Evolutionary conservation across 2,797 vertebrate species (phyloP).

Genomic region (Typhlichthys subterraneus): DNA sequence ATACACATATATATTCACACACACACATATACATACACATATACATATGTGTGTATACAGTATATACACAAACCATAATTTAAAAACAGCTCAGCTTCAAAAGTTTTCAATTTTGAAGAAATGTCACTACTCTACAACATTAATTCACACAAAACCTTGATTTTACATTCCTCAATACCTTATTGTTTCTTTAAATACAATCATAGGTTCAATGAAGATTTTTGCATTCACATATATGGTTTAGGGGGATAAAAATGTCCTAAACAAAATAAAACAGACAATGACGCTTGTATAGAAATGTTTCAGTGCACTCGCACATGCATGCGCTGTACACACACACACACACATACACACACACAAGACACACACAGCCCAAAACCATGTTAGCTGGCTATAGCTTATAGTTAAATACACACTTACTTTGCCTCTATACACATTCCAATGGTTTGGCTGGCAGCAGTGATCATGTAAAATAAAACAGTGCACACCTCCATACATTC

Average conservation of each 20-base stretch:
- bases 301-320: constrained; percentile 13
- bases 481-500: background rate
- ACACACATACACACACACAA: constrained; percentile 13
- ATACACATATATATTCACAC: too few relatives aligned
- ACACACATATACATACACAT: too few relatives aligned
- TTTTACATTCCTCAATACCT: constrained; percentile 23
- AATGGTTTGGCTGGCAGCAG: constrained; percentile 3
- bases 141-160: too few relatives aligned
- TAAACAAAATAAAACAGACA: constrained; percentile 32
- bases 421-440: constrained; percentile 7
- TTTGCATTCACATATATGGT: constrained; percentile 57
- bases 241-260: constrained; percentile 45
- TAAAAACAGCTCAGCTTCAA: too few relatives aligned
- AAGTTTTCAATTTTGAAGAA: background rate
- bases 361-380: constrained; percentile 13
- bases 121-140: background rate
- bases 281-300: constrained; percentile 14
- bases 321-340: constrained; percentile 30
- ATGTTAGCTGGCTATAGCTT: background rate
- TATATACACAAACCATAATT: too few relatives aligned
- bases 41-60: too few relatives aligned
- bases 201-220: constrained; percentile 53
- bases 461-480: background rate
- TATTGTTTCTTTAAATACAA: constrained; percentile 60
- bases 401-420: constrained; percentile 2